Evolutionary conservation across 1,140 invertebrate genomes (phyloP), one percentile per base, ranked within the genome.

Genomic region (Diorhabda sublineata): DNA sequence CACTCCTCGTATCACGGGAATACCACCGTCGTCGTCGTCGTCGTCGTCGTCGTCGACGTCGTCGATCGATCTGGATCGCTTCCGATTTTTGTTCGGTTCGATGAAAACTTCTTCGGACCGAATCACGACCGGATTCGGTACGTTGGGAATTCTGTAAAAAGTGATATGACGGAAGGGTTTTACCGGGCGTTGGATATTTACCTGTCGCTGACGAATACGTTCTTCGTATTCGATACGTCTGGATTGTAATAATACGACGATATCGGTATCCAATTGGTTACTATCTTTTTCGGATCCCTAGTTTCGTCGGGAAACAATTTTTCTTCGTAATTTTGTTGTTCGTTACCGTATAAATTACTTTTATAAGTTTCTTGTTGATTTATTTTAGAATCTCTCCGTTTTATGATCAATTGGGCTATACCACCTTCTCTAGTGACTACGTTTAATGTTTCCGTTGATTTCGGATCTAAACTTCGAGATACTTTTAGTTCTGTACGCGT

Each of bases 1-100:
- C 2, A 91, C 85, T 0, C 93, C 93, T 65, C 92, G 89, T 45
- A 95, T 90, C 44, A 93, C 85, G 1, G 91, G 90, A 58, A 91
- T 90, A 0, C 90, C 91, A 75, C 92, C 90, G 4, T 82, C 79
- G 60, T 90, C 90, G 26, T 26, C 26, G 26, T 26, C 26, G 26
- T 26, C 26, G 26, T 26, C 91, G 76, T 92, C 90, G 3, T 82
- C 79, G 59, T 89, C 91, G 0, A 92, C 74, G 26, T 84, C 82
- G 8, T 87, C 75, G 11, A 87, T 81, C 41, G 85, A 86, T 63
- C 87, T 79, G 6, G 82, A 84, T 8, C 71, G 67, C 63, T 77
- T 77, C 56, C 83, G 79, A 58, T 79, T 77, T 47, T 82, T 82
- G n/a, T 82, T 81, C 68, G 83, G 84, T 76, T 88, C 87, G 3